Evolutionary conservation across 2,888 invertebrate species (phyloP), one percentile per base, ranked within the genome.

Genomic region (Drosophila cognata): DNA sequence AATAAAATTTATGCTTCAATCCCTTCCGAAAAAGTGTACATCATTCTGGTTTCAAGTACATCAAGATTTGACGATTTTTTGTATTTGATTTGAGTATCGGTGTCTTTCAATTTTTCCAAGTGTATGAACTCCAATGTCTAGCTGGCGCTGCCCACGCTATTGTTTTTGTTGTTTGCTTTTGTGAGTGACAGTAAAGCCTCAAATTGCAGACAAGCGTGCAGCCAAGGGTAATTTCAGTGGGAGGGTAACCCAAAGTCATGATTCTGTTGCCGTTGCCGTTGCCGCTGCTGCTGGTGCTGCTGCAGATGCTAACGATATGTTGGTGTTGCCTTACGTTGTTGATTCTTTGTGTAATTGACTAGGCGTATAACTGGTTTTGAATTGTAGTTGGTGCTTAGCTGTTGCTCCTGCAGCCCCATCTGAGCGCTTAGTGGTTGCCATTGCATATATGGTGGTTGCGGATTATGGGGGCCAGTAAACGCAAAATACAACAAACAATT

Each of bases 301-400:
- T 74, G 13, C 64, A 41, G 69, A 35, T 74, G 65, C 78, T 79
- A 78, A 80, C 80, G 80, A 80, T 71, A 82, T 87, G 84, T 84
- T 86, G 84, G 87, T 74, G 83, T 84, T 77, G 67, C 55, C 53
- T 64, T 61, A 56, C 72, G 33, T 50, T 69, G 63, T 53, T 80
- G 77, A 60, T 80, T 84, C 82, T 81, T 73, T 84, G 83, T 84
- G 88, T 82, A 84, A 84, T 84, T 84, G 88, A 87, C 85, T 88
- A 77, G 88, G 85, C 85, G 74, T 85, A 83, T 88, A 85, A 85
- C 88, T 85, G 84, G 84, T 85, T 85, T 85, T 77, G 69, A 80
- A 75, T 78, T 79, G 79, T 81, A 82, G 72, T 66, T 63, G 62
- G 55, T 72, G 65, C 46, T 53, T 64, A 52, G 59, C 35, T 50